Percentiles rank a stretch among this genome's conserved stretches.
Evolutionary conservation across 1,140 invertebrate genomes (phyloP).

Genomic region (Leguminivora glycinivorella): DNA sequence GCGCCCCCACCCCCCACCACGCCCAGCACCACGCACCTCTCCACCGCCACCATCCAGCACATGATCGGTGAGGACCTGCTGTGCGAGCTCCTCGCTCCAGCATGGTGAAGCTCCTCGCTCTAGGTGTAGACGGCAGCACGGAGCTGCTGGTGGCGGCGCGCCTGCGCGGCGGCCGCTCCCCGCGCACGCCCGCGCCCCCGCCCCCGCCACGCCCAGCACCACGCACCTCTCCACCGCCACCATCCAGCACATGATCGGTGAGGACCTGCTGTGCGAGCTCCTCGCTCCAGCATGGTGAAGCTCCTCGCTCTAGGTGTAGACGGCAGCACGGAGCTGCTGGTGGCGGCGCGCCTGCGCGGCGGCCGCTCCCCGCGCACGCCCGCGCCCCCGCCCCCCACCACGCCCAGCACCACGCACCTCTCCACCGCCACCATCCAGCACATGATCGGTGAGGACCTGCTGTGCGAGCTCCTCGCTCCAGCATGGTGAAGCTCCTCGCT

Average conservation of each 20-base stretch:
- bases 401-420: conserved; percentile 68
- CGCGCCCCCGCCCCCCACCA: too few relatives aligned
- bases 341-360: conserved; percentile 86
- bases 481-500: too few relatives aligned
- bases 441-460: conserved; percentile 75
- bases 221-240: too few relatives aligned
- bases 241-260: too few relatives aligned
- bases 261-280: conserved; percentile 30
- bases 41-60: conserved; percentile 80
- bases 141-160: too few relatives aligned
- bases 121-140: too few relatives aligned
- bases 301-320: conserved; percentile 75
- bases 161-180: too few relatives aligned
- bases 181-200: too few relatives aligned
- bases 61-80: conserved; percentile 75
- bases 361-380: conserved; percentile 51
- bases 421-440: conserved; percentile 81
- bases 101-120: too few relatives aligned
- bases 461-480: neutral
- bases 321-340: conserved; percentile 96
- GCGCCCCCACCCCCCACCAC: too few relatives aligned
- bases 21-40: conserved; percentile 69
- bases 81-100: neutral
- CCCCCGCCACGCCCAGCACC: too few relatives aligned
- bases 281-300: too few relatives aligned